These are phyloP conservation scores for Silurus meridionalis DNA, from an alignment of 2,113 vertebrate species.

Conservation along the genomic window DNA sequence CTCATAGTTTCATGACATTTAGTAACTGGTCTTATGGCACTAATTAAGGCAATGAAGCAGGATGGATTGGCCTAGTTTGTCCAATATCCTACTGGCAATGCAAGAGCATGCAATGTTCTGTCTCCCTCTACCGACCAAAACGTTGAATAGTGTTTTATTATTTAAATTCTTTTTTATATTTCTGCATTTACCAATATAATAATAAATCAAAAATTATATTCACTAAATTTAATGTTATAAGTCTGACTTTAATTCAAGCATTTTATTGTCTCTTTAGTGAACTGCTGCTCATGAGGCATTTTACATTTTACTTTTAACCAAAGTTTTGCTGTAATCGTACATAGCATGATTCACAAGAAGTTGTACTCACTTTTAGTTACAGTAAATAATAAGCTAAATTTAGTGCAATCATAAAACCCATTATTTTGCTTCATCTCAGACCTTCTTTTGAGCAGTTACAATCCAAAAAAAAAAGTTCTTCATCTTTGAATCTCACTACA, in stretches of 20 bases:
- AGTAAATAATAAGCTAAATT: not conserved
- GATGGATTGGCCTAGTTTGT: not conserved
- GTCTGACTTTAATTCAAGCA: not conserved
- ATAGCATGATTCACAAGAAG: not conserved
- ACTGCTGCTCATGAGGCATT: not conserved
- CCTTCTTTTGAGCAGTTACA: not conserved
- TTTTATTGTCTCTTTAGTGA: not conserved
- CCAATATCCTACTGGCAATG: not conserved
- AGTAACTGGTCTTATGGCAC: not conserved
- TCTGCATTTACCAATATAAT: not conserved
- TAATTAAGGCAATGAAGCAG: not conserved
- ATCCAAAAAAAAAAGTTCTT: not conserved
- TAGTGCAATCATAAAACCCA: not conserved
- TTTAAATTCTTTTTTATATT: not conserved
- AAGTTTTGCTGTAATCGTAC: not conserved
- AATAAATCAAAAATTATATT: not conserved
- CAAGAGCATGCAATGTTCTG: not conserved
- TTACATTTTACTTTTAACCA: not conserved
- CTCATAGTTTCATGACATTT: not conserved
- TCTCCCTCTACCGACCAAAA: slow-evolving; percentile 40
- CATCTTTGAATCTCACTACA: not conserved
- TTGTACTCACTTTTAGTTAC: not conserved
- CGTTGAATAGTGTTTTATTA: not conserved
- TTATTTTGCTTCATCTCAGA: not conserved
- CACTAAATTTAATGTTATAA: not conserved